Evolutionary conservation across 2,797 vertebrate genomes (phyloP).

Genomic region (Halcyon badia): DNA sequence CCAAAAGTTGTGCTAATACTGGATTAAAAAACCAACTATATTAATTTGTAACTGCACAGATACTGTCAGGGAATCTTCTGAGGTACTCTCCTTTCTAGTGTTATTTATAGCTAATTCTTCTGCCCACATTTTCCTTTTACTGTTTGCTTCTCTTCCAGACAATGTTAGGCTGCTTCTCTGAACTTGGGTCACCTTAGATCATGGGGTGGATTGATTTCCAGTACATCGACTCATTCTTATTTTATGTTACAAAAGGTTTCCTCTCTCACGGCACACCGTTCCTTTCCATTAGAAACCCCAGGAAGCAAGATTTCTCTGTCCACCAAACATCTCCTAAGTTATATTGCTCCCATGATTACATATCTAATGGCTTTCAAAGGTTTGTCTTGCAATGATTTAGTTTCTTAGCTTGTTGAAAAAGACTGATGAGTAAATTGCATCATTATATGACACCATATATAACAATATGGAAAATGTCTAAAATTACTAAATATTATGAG

Average conservation of each 20-base stretch:
- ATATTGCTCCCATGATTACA: background rate
- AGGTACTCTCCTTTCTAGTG: background rate
- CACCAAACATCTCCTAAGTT: background rate
- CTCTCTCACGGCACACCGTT: background rate
- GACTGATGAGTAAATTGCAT: background rate
- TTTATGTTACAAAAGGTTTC: background rate
- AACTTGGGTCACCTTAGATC: background rate
- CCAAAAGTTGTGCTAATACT: background rate
- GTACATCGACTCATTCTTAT: background rate
- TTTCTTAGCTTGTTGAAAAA: background rate
- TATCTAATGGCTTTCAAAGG: background rate
- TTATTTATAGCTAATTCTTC: background rate
- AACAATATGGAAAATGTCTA: background rate
- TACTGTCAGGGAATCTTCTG: background rate
- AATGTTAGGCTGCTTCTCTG: background rate
- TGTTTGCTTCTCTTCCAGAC: background rate
- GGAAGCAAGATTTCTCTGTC: background rate
- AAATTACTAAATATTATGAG: background rate
- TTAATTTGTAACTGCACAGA: background rate
- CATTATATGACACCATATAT: background rate
- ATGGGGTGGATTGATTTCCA: background rate
- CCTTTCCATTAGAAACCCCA: background rate
- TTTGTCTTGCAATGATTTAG: background rate
- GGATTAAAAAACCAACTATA: background rate
- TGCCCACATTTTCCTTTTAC: background rate